Evolutionary conservation across 2,797 vertebrate species (phyloP), one percentile per base, ranked within the genome.

Genomic region (Thalassophryne amazonica): DNA sequence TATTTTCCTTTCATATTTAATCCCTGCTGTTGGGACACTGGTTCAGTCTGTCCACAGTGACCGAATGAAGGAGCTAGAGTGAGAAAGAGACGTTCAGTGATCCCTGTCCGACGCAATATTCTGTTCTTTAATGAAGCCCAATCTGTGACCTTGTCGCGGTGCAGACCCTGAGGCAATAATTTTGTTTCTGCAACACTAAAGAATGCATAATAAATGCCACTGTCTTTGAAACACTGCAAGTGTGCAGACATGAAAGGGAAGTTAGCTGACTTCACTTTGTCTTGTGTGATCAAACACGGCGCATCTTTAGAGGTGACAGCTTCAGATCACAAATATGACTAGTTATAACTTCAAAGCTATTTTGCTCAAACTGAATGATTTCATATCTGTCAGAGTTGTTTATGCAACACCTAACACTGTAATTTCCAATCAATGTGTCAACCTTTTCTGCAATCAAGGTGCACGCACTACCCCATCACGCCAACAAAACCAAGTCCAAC

Each of bases 61-160:
- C 30, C 39, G 57, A 72, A 36, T 35, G 51, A 64, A 54, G 41
- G 53, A 45, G 59, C 43, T 20, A 58, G 36, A 66, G 39, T 43
- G 42, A 29, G 20, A 52, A 50, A 28, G 10, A 22, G 30, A 41
- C 11, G 35, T 28, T 49, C 65, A 67, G 55, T 73, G 80, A 81
- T 84, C 78, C 78, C 71, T 70, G 83, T 83, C 85, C 66, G 20
- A 66, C 60, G 63, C 73, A 82, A 80, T 88, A 71, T 70, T 85
- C 66, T 72, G 69, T 29, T 28, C 66, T 81, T 82, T 85, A 85
- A 88, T 88, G 78, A 86, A 87, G 83, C 85, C 77, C 82, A 78
- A 87, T 87, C 84, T 85, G 80, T 73, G 82, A 83, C 66, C 50
- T 67, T 70, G 40, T 62, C 46, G 60, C 64, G 80, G 73, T 74